Evolutionary conservation across 2,797 vertebrate species (phyloP), one percentile per base, ranked within the genome.

Genomic region (Lepilemur ruficaudatus): DNA sequence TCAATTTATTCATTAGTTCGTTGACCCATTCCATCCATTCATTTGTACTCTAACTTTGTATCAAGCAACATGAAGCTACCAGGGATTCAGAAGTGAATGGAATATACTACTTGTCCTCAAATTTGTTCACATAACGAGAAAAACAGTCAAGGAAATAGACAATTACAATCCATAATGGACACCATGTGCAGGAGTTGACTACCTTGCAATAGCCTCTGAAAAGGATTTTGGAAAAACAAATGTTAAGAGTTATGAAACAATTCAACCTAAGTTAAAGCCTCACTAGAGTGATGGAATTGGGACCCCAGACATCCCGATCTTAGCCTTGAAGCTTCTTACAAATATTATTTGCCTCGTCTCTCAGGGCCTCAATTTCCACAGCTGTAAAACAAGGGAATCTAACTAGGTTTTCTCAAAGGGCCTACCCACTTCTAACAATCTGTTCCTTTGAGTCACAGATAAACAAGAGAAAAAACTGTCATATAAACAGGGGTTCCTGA

Each of bases 221-320:
- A 10, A 93, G 61, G 23, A 79, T 75, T 88, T 76, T 18, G 67
- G 25, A 63, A 57, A 86, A 46, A 20, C n/a, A 89, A 81, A 55
- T 3, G 7, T 67, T 59, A 80, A 85, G 38, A 50, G 18, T 89
- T 89, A 82, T 23, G 46, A 95, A 82, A 12, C 14, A 70, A 72
- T 79, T 72, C 81, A 89, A 79, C 32, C 0, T 59, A 89, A 85
- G 83, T 63, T 69, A 82, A 93, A 95, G 75, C 55, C 59, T 97
- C 73, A 43, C 38, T 43, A 41, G 17, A 72, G 22, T 35, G 52
- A 95, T 61, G 46, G 41, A 75, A 50, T 46, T 50, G 35, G 23
- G 22, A 78, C 69, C 80, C 69, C n/a, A 82, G 50, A 79, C 18
- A 89, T 81, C 63, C 48, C 12, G 23, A 23, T 73, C 50, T 50